Evolutionary conservation across 2,113 vertebrate genomes (phyloP), one percentile per base, ranked within the genome.

Genomic region (Tragelaphus scriptus): DNA sequence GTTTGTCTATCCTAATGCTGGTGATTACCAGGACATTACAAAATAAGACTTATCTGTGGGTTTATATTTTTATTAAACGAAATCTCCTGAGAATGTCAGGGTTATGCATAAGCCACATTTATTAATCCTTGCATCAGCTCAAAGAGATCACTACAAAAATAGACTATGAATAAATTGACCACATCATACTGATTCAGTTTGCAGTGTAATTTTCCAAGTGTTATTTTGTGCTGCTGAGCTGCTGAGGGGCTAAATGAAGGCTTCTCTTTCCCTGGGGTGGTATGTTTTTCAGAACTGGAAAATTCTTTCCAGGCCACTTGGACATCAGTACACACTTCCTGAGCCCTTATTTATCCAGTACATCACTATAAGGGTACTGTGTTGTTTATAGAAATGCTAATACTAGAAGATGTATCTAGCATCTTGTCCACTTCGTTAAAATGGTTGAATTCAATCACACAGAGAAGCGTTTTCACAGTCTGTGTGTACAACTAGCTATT

Each of bases 11-110:
- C 28, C 25, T 97, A 93, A 88, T 81, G 86, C 71, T 28, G 14
- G 61, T 40, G 65, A 97, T 91, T 96, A 95, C 71, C 36, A 87
- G 44, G 11, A 95, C 92, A 86, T 85, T 94, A 94, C 59, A 97
- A 96, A 97, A 86, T 61, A 94, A 92, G n/a, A 61, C 58, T 82
- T 97, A 96, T 95, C 80, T 98, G 44, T 81, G 92, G 40, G 53
- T 90, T 98, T 95, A 81, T 94, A 92, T 94, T 97, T 95, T 98
- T 96, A 98, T 97, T 97, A 96, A 95, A 92, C 81, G 51, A 95
- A 96, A 87, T 92, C 95, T 95, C 91, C 86, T 19, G 44, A 77
- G 88, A 92, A n/a, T 59, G 8, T 95, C 88, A 82, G 81, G 86
- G 84, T 85, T 97, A 97, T 85, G 75, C 90, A 90, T 59, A 94